These are phyloP conservation scores for Calliphora vicina DNA, from an alignment of 1,140 invertebrate species.

Conservation along the genomic window DNA sequence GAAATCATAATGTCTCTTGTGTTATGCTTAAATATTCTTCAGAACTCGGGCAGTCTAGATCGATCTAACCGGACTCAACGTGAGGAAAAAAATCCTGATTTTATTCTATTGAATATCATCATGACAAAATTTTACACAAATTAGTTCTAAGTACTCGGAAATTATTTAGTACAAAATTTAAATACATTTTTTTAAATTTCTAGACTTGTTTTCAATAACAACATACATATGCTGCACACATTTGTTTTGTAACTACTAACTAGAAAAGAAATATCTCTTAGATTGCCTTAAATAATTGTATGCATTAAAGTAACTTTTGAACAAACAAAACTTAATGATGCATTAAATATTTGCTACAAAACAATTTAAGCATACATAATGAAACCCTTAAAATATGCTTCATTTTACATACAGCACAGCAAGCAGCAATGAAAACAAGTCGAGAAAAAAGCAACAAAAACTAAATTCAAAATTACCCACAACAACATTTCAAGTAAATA, in stretches of 20 bases:
- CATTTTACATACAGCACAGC: neutral
- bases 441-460: neutral
- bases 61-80: too few species aligned
- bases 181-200: too few species aligned
- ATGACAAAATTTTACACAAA: too few species aligned
- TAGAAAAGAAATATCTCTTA: neutral
- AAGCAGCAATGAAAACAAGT: neutral
- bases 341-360: neutral
- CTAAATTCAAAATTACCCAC: neutral
- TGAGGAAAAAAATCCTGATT: too few species aligned
- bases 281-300: neutral
- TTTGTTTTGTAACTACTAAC: neutral
- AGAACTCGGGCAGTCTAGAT: too few species aligned
- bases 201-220: too few species aligned
- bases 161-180: too few species aligned
- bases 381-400: neutral
- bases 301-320: neutral
- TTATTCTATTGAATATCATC: too few species aligned
- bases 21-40: too few species aligned
- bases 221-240: neutral
- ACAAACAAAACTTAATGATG: constrained; percentile 1
- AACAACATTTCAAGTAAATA: neutral
- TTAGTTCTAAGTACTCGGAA: too few species aligned
- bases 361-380: constrained; percentile 10
- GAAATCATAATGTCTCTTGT: too few species aligned